phyloP scores from a whole-genome alignment of 1,140 invertebrate species.

The Mesaphorura yosii region DNA sequence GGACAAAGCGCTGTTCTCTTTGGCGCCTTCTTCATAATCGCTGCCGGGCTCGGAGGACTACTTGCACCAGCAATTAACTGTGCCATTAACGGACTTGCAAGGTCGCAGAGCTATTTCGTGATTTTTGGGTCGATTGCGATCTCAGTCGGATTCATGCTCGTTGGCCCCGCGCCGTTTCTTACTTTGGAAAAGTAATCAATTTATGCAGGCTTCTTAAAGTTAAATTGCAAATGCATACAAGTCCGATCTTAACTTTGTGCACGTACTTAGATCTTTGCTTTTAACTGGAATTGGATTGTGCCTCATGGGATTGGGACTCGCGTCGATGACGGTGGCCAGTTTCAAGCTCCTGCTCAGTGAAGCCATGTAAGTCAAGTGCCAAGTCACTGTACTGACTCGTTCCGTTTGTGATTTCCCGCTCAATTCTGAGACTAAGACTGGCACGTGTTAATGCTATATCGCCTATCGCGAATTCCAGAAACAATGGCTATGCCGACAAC shows the following conservation, averaged over 20 bases:
- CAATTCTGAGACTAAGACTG: too few relatives aligned
- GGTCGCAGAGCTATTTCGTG: slow-evolving; percentile 52
- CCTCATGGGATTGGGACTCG: neutral
- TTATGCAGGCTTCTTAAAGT: neutral
- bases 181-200: slow-evolving; percentile 36
- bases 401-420: neutral
- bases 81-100: too few relatives aligned
- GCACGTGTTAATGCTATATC: too few relatives aligned
- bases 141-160: slow-evolving; percentile 50
- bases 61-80: too few relatives aligned
- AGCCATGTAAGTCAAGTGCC: neutral
- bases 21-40: slow-evolving; percentile 77
- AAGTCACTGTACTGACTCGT: neutral
- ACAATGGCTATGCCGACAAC: slow-evolving; percentile 35
- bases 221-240: neutral
- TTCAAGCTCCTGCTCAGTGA: neutral
- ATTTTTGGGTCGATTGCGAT: slow-evolving; percentile 54
- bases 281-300: neutral
- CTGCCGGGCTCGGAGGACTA: slow-evolving; percentile 67
- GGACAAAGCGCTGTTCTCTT: slow-evolving; percentile 57
- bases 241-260: neutral
- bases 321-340: neutral
- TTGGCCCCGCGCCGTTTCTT: slow-evolving; percentile 63
- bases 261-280: neutral
- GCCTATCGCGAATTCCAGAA: slow-evolving; percentile 19